Evolutionary conservation across 2,888 invertebrate genomes (phyloP).

Genomic region (Limenitis camilla): DNA sequence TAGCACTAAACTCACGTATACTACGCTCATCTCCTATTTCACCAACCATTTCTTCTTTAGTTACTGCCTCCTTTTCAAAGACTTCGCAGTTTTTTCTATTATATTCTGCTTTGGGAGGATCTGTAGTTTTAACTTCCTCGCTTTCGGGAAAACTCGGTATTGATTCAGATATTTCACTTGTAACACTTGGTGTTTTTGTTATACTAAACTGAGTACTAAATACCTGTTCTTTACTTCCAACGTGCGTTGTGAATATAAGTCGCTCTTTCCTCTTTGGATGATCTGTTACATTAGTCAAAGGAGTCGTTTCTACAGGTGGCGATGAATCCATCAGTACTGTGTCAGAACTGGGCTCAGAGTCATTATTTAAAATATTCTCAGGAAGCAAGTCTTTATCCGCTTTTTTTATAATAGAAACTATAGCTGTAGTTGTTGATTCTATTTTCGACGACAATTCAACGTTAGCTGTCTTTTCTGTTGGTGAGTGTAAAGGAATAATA

Average conservation of each 20-base stretch:
- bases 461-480: slow-evolving; percentile 45
- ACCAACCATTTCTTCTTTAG: slow-evolving; percentile 4
- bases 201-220: slow-evolving; percentile 79
- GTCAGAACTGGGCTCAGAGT: not conserved
- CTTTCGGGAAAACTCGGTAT: slow-evolving; percentile 66
- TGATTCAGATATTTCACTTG: slow-evolving; percentile 75
- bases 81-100: slow-evolving; percentile 3
- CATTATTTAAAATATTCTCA: slow-evolving; percentile 6
- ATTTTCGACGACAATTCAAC: slow-evolving; percentile 3
- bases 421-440: slow-evolving; percentile 2
- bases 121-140: slow-evolving; percentile 72
- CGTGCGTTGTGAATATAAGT: slow-evolving; percentile 78
- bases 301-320: slow-evolving; percentile 12
- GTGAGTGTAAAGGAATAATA: slow-evolving; percentile 70
- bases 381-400: slow-evolving; percentile 9
- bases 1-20: slow-evolving; percentile 24
- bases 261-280: slow-evolving; percentile 50
- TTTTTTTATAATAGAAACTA: not conserved
- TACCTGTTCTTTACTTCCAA: slow-evolving; percentile 80
- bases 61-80: slow-evolving; percentile 3
- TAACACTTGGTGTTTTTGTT: slow-evolving; percentile 77
- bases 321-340: not conserved
- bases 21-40: slow-evolving; percentile 15
- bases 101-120: slow-evolving; percentile 19
- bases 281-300: slow-evolving; percentile 25